Conservation (phyloP, 2,888 invertebrate species). For the Hermaeophaga mercurialis region DNA sequence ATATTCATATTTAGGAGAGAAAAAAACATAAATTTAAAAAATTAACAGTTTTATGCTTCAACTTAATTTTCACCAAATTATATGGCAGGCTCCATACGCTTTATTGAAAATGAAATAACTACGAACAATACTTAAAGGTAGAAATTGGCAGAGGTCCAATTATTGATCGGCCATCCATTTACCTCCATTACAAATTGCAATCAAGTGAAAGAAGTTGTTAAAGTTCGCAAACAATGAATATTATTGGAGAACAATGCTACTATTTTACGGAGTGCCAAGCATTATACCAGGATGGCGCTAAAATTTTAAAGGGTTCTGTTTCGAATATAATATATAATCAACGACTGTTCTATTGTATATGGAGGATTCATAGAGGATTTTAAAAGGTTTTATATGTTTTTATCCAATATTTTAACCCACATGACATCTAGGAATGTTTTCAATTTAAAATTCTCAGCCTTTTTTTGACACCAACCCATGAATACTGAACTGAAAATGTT, state of each 20-base stretch:
- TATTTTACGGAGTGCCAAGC: conserved; percentile 14
- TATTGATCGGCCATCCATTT: conserved; percentile 31
- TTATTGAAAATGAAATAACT: conserved; percentile 24
- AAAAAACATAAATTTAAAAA: too few relatives aligned
- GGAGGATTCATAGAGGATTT: neutral
- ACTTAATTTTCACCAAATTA: conserved; percentile 13
- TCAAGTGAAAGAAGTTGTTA: conserved; percentile 28
- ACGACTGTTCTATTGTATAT: neutral
- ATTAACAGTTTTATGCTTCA: too few relatives aligned
- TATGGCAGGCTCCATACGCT: conserved; percentile 13
- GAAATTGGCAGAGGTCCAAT: conserved; percentile 29
- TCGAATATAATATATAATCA: neutral
- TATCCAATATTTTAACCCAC: too few relatives aligned
- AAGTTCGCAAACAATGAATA: conserved; percentile 26
- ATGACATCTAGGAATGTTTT: too few relatives aligned
- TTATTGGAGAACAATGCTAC: conserved; percentile 24
- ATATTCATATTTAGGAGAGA: too few relatives aligned
- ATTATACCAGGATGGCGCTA: conserved; percentile 4
- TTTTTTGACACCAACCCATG: too few relatives aligned
- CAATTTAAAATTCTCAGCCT: too few relatives aligned
- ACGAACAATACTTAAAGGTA: conserved; percentile 25
- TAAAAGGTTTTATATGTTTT: conserved; percentile 1
- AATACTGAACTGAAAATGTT: too few relatives aligned
- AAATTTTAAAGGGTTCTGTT: neutral
- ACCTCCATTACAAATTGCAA: conserved; percentile 33